phyloP scores from a whole-genome alignment of 2,113 vertebrate genomes.

The Bos taurus region DNA sequence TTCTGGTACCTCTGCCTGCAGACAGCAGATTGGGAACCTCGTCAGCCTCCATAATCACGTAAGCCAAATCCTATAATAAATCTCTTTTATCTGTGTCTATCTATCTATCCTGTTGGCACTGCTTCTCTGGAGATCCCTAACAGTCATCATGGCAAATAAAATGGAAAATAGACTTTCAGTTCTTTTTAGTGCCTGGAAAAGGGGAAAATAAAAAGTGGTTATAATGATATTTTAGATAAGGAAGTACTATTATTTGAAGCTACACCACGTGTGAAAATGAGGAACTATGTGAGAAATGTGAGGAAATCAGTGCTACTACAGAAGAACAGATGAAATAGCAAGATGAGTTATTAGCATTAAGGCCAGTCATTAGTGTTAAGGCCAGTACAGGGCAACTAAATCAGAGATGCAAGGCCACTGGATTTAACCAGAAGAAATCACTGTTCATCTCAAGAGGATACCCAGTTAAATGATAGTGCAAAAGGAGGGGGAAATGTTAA shows the following conservation, averaged over 20 bases:
- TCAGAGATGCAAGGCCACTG: background rate
- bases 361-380: background rate
- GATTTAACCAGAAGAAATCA: background rate
- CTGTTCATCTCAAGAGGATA: background rate
- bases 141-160: background rate
- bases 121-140: background rate
- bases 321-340: background rate
- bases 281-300: background rate
- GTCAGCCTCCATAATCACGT: background rate
- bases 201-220: background rate
- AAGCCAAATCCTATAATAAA: background rate
- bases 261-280: background rate
- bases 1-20: background rate
- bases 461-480: background rate
- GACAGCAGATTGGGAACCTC: background rate
- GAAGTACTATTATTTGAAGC: background rate
- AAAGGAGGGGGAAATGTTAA: background rate
- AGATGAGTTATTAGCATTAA: background rate
- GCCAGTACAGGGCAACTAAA: background rate
- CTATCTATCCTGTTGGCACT: background rate
- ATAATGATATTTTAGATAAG: background rate
- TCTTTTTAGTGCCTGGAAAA: background rate
- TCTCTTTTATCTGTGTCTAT: background rate
- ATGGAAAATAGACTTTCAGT: background rate
- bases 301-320: background rate